phyloP scores from a whole-genome alignment of 1,140 invertebrate species.

The Phortica variegata region DNA sequence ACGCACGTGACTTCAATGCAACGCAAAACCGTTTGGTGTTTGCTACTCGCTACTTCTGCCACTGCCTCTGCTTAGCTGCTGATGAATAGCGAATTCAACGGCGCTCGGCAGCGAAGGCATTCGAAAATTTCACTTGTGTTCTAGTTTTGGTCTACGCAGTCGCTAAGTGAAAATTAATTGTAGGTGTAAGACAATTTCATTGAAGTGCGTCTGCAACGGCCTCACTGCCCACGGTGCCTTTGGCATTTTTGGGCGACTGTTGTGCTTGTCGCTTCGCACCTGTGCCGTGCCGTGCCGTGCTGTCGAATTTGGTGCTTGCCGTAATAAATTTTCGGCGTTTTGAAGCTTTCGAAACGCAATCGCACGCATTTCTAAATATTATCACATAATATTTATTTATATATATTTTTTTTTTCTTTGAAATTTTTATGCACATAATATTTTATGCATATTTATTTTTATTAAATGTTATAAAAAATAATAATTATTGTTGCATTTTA shows the following conservation, averaged over 20 bases:
- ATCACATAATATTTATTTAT: conserved; percentile 47
- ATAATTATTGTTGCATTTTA: conserved; percentile 37
- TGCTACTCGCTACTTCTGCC: too few species aligned
- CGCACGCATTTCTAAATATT: conserved; percentile 28
- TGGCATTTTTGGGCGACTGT: background rate
- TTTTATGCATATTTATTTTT: too few species aligned
- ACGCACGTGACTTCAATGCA: conserved; percentile 39
- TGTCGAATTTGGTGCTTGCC: conserved; percentile 22
- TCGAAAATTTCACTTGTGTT: conserved; percentile 55
- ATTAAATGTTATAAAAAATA: conserved; percentile 3
- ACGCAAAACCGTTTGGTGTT: background rate
- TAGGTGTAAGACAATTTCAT: background rate
- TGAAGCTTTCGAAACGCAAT: conserved; percentile 42
- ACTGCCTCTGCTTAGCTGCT: too few species aligned
- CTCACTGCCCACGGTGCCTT: too few species aligned
- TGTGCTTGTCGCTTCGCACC: conserved; percentile 46
- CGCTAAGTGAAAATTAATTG: conserved; percentile 46
- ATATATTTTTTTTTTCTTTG: conserved; percentile 28
- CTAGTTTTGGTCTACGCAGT: conserved; percentile 42
- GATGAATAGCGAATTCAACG: background rate
- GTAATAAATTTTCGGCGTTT: conserved; percentile 20
- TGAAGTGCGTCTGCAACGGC: background rate
- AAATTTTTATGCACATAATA: too few species aligned
- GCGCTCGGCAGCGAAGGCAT: background rate
- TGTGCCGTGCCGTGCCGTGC: conserved; percentile 23